These are phyloP conservation scores for Varecia variegata DNA, from an alignment of 2,797 vertebrate species.

Conservation along the genomic window DNA sequence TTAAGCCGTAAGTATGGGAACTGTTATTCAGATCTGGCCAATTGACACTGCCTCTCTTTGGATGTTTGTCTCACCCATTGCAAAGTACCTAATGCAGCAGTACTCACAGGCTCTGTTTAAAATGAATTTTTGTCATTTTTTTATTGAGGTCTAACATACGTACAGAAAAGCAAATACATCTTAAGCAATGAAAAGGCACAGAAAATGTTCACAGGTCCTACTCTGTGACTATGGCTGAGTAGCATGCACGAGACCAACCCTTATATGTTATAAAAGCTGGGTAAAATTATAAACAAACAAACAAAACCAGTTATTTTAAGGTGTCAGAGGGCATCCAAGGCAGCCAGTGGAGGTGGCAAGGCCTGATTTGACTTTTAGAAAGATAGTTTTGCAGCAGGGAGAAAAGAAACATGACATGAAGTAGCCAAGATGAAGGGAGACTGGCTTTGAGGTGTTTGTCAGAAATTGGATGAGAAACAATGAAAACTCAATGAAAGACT, in stretches of 20 bases:
- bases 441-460: neutral
- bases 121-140: neutral
- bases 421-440: neutral
- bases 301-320: neutral
- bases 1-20: neutral
- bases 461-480: neutral
- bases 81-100: neutral
- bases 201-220: neutral
- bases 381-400: neutral
- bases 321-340: neutral
- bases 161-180: neutral
- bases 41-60: neutral
- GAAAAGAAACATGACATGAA: neutral
- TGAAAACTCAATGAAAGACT: neutral
- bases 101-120: neutral
- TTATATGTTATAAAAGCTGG: neutral
- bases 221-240: neutral
- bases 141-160: neutral
- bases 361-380: neutral
- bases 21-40: neutral
- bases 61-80: neutral
- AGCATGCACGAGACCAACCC: neutral
- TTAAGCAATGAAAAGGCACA: neutral
- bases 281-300: neutral
- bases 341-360: neutral